phyloP scores from a whole-genome alignment of 2,113 vertebrate genomes.

The Caloenas nicobarica region DNA sequence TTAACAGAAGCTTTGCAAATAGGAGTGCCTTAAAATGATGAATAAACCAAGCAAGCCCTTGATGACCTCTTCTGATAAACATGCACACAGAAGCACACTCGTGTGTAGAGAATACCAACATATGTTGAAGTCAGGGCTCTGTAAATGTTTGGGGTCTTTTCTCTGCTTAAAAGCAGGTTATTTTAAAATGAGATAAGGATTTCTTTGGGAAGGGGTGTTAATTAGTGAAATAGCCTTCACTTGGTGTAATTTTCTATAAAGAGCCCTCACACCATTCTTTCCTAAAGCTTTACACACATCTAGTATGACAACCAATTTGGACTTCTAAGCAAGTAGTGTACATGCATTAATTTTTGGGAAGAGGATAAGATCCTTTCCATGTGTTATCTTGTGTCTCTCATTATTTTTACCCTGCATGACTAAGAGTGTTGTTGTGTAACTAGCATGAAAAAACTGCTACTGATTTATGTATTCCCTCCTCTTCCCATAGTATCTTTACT shows the following conservation, averaged over 20 bases:
- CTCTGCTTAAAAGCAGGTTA: constrained; percentile 10
- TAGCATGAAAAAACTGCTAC: not conserved
- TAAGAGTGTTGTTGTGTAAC: constrained; percentile 50
- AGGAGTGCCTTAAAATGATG: constrained; percentile 44
- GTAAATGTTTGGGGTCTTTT: constrained; percentile 3
- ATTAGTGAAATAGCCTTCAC: constrained; percentile 54
- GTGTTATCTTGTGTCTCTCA: not conserved
- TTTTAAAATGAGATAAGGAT: constrained; percentile 22
- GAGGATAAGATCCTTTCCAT: not conserved
- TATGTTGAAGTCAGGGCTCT: not conserved
- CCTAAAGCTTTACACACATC: constrained; percentile 37
- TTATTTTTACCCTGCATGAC: constrained; percentile 34
- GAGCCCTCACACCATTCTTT: constrained; percentile 51
- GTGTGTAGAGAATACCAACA: constrained; percentile 29
- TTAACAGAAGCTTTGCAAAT: constrained; percentile 70
- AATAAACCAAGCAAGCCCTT: constrained; percentile 54
- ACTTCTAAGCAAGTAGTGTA: constrained; percentile 65
- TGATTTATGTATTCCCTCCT: not conserved
- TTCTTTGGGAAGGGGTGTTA: constrained; percentile 39
- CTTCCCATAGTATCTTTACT: not conserved
- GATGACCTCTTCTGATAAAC: constrained; percentile 59
- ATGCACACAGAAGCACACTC: constrained; percentile 21
- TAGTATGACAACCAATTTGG: not conserved
- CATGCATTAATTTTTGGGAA: constrained; percentile 6
- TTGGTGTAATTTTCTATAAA: constrained; percentile 41